phyloP scores from a whole-genome alignment of 2,888 invertebrate genomes.

The Colostygia pectinataria region DNA sequence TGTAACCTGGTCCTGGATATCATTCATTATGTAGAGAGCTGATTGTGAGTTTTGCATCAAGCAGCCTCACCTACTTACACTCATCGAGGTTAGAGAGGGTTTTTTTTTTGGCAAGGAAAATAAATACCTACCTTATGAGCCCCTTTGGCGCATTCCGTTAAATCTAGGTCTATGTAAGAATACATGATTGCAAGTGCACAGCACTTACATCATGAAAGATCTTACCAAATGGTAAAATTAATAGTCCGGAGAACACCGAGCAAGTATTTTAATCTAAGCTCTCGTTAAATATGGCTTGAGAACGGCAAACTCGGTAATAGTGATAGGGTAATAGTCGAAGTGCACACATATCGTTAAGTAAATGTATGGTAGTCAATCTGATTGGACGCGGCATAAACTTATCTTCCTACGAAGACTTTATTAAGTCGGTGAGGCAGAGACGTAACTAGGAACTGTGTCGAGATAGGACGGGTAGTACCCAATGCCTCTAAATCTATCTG shows the following conservation, averaged over 20 bases:
- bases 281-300: slow-evolving; percentile 10
- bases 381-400: slow-evolving; percentile 29
- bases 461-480: not conserved
- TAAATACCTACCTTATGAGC: too few relatives aligned
- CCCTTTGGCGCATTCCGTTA: too few relatives aligned
- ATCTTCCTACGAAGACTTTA: slow-evolving; percentile 35
- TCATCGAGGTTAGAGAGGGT: too few relatives aligned
- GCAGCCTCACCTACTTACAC: too few relatives aligned
- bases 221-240: slow-evolving; percentile 13
- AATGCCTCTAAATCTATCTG: too few relatives aligned
- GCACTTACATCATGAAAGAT: too few relatives aligned
- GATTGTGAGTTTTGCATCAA: too few relatives aligned
- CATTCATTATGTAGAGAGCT: too few relatives aligned
- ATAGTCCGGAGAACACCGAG: slow-evolving; percentile 5
- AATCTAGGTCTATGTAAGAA: too few relatives aligned
- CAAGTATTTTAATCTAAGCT: slow-evolving; percentile 13
- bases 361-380: slow-evolving; percentile 34
- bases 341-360: slow-evolving; percentile 37
- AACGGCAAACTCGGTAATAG: slow-evolving; percentile 13
- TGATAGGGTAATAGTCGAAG: slow-evolving; percentile 11
- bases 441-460: slow-evolving; percentile 1
- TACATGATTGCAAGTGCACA: too few relatives aligned
- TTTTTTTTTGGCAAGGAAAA: too few relatives aligned
- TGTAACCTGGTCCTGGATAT: too few relatives aligned
- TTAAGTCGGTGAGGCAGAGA: slow-evolving; percentile 23